These are phyloP conservation scores for Chloropsis cyanopogon DNA, from an alignment of 2,113 vertebrate species.

Conservation along the genomic window DNA sequence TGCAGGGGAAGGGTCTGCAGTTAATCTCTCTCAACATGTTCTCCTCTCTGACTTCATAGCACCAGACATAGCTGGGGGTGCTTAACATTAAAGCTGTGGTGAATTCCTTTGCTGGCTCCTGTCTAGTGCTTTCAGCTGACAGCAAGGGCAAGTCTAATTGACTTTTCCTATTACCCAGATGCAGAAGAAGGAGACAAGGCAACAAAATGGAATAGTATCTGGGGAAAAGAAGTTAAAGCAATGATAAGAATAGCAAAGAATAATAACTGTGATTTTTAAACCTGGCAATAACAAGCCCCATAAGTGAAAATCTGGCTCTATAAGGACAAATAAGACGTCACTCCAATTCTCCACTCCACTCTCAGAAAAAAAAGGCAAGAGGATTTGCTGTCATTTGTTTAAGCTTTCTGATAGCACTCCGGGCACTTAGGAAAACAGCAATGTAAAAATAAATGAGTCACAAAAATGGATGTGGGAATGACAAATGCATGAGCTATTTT, in stretches of 20 bases:
- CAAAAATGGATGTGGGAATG: constrained; percentile 25
- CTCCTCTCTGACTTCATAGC: background rate
- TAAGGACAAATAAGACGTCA: background rate
- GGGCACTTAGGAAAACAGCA: background rate
- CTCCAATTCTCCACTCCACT: background rate
- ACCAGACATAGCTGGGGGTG: background rate
- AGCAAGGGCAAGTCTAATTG: background rate
- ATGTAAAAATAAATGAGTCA: constrained; percentile 21
- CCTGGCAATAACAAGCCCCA: background rate
- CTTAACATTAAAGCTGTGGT: background rate
- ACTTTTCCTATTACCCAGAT: background rate
- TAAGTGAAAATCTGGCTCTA: background rate
- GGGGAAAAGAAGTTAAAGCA: background rate
- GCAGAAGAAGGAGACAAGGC: background rate
- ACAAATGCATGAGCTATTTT: constrained; percentile 17
- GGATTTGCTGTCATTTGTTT: background rate
- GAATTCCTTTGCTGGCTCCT: background rate
- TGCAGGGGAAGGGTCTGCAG: background rate
- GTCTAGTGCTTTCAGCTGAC: background rate
- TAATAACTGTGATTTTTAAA: background rate
- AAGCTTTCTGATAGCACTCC: background rate
- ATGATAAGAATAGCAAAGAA: background rate
- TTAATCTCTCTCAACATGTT: background rate
- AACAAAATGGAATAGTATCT: background rate
- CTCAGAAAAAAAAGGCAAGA: background rate